A percentile compares a stretch with the other conserved stretches of the same genome.
Conservation (phyloP, 2,888 invertebrate species). For the Spilarctia lutea region DNA sequence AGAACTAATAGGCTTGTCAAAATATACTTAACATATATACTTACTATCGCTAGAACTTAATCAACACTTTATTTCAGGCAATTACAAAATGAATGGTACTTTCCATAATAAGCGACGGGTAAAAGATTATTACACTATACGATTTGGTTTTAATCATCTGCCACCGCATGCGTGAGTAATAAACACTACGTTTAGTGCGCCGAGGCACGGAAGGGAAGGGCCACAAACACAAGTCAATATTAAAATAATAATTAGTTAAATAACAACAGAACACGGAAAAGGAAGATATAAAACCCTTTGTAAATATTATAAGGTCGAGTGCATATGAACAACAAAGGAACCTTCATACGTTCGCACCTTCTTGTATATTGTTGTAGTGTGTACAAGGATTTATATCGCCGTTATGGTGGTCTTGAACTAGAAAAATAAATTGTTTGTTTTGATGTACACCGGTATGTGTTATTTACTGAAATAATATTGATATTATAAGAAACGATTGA, state of each 20-base stretch:
- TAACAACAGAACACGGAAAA: constrained; percentile 40
- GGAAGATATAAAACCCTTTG: constrained; percentile 45
- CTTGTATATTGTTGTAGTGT: constrained; percentile 24
- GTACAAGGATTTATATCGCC: constrained; percentile 42
- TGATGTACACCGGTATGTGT: neutral
- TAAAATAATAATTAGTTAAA: constrained; percentile 36
- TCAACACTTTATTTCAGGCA: neutral
- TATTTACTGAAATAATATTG: constrained; percentile 10
- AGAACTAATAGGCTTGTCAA: too few relatives aligned
- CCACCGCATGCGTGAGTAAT: constrained; percentile 16
- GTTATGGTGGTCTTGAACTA: constrained; percentile 25
- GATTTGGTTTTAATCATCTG: constrained; percentile 15
- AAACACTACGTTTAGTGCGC: constrained; percentile 14
- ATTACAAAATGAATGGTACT: neutral
- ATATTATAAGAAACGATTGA: neutral
- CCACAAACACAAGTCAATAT: constrained; percentile 41
- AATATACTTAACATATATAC: too few relatives aligned
- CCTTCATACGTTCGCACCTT: constrained; percentile 41
- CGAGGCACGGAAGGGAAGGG: constrained; percentile 14
- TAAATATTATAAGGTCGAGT: constrained; percentile 46
- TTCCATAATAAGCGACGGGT: neutral
- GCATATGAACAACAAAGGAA: constrained; percentile 41
- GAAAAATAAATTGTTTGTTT: constrained; percentile 19
- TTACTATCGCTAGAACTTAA: neutral
- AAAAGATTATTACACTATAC: constrained; percentile 3